Conservation (phyloP, 2,113 vertebrate genomes). For the Cynoglossus semilaevis region DNA sequence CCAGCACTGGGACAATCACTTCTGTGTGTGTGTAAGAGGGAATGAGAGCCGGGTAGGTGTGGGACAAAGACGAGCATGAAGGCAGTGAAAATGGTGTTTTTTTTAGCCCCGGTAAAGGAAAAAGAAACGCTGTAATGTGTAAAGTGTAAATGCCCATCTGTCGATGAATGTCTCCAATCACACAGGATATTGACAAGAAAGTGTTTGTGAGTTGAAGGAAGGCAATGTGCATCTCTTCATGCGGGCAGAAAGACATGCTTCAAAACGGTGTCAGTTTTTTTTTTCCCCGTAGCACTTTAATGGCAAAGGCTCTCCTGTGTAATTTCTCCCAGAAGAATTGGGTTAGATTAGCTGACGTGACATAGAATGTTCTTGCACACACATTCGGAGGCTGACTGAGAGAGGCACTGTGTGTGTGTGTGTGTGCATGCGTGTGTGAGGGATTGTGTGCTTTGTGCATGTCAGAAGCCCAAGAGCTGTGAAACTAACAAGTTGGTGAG, state of each 20-base stretch:
- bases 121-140: slow-evolving; percentile 1
- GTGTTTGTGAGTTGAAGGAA: slow-evolving; percentile 17
- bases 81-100: slow-evolving; percentile 37
- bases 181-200: slow-evolving; percentile 30
- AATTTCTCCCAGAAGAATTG: slow-evolving; percentile 34
- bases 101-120: slow-evolving; percentile 31
- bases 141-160: slow-evolving; percentile 29
- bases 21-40: slow-evolving; percentile 17
- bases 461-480: neutral
- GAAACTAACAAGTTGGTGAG: no score
- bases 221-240: neutral
- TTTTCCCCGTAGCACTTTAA: slow-evolving; percentile 38
- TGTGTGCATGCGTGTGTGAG: slow-evolving; percentile 13
- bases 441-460: neutral
- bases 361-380: slow-evolving; percentile 5
- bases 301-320: slow-evolving; percentile 30
- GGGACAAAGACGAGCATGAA: slow-evolving; percentile 44
- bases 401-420: slow-evolving; percentile 18
- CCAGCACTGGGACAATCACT: slow-evolving; percentile 53
- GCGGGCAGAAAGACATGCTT: slow-evolving; percentile 28
- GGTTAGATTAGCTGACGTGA: slow-evolving; percentile 15
- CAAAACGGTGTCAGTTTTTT: slow-evolving; percentile 24
- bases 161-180: slow-evolving; percentile 35
- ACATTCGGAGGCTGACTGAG: slow-evolving; percentile 18
- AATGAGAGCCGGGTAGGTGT: slow-evolving; percentile 16